Percentiles rank a stretch among this genome's conserved stretches.
Conservation (phyloP, 92 coral and sea anemone genomes). For the Isaurus tuberculatus region DNA sequence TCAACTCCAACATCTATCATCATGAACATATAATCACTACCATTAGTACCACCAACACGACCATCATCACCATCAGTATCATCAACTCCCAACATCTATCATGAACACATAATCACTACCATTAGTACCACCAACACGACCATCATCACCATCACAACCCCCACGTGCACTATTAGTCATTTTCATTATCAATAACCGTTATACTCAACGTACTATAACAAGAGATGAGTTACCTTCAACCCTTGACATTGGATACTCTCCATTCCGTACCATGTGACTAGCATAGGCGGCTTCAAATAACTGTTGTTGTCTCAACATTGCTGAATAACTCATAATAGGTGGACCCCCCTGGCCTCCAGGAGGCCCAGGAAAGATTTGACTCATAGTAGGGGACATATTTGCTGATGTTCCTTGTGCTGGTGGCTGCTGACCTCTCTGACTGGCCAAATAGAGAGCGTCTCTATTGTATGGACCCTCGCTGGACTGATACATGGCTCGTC, state of each 20-base stretch:
- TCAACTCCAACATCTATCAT: not conserved
- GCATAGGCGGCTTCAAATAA: slow-evolving; percentile 83
- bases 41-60: not conserved
- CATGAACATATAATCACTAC: not conserved
- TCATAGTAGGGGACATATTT: slow-evolving; percentile 38
- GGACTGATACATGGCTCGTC: slow-evolving; percentile 66
- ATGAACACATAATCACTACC: not conserved
- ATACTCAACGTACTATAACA: not conserved
- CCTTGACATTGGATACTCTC: slow-evolving; percentile 71
- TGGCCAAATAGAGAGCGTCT: slow-evolving; percentile 42
- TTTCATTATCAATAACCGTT: no score
- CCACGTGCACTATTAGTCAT: not conserved
- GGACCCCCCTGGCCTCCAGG: slow-evolving; percentile 66
- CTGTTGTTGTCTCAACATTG: slow-evolving; percentile 90
- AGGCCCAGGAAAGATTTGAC: slow-evolving; percentile 46
- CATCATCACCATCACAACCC: not conserved
- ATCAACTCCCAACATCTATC: not conserved
- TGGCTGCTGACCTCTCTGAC: slow-evolving; percentile 70
- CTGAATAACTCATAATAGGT: slow-evolving; percentile 79
- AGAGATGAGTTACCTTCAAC: slow-evolving; percentile 52
- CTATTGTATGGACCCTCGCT: slow-evolving; percentile 42
- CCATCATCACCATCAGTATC: not conserved
- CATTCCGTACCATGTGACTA: slow-evolving; percentile 85
- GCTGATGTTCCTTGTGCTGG: slow-evolving; percentile 12
- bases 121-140: not conserved